Conservation (phyloP, 1,140 invertebrate species). For the Zeugodacus cucurbitae region DNA sequence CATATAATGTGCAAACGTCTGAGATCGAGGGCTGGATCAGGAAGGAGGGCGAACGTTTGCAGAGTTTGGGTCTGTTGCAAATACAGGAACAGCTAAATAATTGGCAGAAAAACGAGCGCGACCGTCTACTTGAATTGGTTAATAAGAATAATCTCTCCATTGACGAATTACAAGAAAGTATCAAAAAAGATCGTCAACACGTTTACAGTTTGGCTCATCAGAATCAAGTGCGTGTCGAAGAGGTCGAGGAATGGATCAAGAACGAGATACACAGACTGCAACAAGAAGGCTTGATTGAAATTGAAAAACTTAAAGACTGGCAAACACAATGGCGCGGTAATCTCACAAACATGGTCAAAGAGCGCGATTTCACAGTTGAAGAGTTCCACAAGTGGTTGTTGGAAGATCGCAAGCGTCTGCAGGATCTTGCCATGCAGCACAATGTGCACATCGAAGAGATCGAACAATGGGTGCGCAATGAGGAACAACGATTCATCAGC, state of each 20-base stretch:
- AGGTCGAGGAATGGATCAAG: slow-evolving; percentile 62
- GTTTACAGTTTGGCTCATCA: slow-evolving; percentile 59
- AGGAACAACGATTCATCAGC: slow-evolving; percentile 60
- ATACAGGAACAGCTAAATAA: slow-evolving; percentile 59
- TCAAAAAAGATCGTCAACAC: slow-evolving; percentile 57
- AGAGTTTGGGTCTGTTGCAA: slow-evolving; percentile 56
- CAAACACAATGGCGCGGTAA: slow-evolving; percentile 62
- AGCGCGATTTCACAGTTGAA: slow-evolving; percentile 61
- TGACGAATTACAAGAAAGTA: slow-evolving; percentile 56
- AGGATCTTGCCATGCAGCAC: slow-evolving; percentile 61
- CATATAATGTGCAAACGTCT: slow-evolving; percentile 57
- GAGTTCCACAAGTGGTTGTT: slow-evolving; percentile 64
- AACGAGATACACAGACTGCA: slow-evolving; percentile 58
- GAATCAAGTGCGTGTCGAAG: slow-evolving; percentile 62
- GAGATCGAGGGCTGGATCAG: slow-evolving; percentile 62
- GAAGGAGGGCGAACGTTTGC: slow-evolving; percentile 58
- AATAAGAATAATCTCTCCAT: slow-evolving; percentile 60
- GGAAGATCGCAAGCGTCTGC: slow-evolving; percentile 56
- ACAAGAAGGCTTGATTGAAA: slow-evolving; percentile 56
- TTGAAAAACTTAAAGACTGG: slow-evolving; percentile 61
- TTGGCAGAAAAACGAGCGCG: slow-evolving; percentile 61
- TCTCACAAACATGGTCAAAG: slow-evolving; percentile 61
- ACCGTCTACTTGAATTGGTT: slow-evolving; percentile 56
- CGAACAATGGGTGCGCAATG: slow-evolving; percentile 61
- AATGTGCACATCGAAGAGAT: slow-evolving; percentile 64